Evolutionary conservation across 2,797 vertebrate genomes (phyloP).

Genomic region (Micrastur ruficollis): DNA sequence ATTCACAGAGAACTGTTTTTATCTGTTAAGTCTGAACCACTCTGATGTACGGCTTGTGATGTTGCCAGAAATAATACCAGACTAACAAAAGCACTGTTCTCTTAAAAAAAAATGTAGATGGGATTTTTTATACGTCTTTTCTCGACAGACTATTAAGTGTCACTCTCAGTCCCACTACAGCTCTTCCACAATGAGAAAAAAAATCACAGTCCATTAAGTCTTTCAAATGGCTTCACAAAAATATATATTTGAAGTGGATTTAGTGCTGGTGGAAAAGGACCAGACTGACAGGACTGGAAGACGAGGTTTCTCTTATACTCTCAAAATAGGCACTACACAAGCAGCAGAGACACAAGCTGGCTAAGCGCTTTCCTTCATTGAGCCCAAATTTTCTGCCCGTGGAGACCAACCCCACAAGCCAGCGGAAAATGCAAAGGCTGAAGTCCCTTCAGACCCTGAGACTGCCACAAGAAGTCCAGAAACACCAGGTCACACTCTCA

Average conservation of each 20-base stretch:
- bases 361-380: not conserved
- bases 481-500: not conserved
- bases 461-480: not conserved
- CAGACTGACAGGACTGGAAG: not conserved
- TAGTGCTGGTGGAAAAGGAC: not conserved
- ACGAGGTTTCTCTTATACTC: not conserved
- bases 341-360: not conserved
- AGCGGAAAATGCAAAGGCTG: not conserved
- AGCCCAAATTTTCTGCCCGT: not conserved
- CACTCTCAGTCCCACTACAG: slow-evolving; percentile 36
- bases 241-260: not conserved
- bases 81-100: slow-evolving; percentile 23
- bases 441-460: not conserved
- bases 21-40: not conserved
- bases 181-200: slow-evolving; percentile 24
- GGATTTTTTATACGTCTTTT: not conserved
- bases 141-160: slow-evolving; percentile 59
- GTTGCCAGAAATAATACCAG: slow-evolving; percentile 48
- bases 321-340: not conserved
- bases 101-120: not conserved
- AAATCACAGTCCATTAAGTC: slow-evolving; percentile 63
- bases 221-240: slow-evolving; percentile 44
- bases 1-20: slow-evolving; percentile 2
- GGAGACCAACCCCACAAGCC: not conserved
- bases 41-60: not conserved